These are phyloP conservation scores for Upupa epops DNA, from an alignment of 2,113 vertebrate genomes.

Conservation along the genomic window DNA sequence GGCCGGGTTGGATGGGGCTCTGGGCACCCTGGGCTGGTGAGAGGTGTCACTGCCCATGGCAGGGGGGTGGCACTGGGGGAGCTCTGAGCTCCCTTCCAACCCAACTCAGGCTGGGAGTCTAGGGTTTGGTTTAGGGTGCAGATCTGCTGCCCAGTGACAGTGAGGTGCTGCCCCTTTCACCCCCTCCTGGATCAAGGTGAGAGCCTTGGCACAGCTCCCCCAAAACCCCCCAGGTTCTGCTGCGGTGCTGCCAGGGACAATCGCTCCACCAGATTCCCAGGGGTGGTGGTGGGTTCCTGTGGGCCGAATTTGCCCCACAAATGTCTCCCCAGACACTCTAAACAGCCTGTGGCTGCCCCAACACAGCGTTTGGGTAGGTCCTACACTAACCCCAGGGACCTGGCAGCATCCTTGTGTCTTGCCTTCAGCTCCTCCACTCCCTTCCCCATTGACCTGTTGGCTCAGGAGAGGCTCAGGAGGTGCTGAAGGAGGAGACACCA, in stretches of 20 bases:
- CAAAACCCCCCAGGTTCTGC: neutral
- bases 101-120: no score
- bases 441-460: neutral
- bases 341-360: neutral
- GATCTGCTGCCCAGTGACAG: fast-evolving
- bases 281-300: fast-evolving
- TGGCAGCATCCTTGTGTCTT: no score
- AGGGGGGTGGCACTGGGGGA: no score
- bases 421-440: neutral
- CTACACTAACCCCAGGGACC: no score
- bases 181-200: neutral
- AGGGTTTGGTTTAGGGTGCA: neutral
- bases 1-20: no score
- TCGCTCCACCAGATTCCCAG: no score
- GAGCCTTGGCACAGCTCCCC: neutral
- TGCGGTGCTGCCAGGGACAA: fast-evolving
- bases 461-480: neutral
- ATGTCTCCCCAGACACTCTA: neutral
- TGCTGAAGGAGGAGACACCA: neutral
- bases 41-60: no score
- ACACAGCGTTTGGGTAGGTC: neutral
- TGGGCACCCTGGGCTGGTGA: no score
- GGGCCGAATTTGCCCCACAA: fast-evolving
- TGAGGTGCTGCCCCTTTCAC: fast-evolving
- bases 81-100: no score